Conservation (phyloP, 2,113 vertebrate species). For the Nipponia nippon region DNA sequence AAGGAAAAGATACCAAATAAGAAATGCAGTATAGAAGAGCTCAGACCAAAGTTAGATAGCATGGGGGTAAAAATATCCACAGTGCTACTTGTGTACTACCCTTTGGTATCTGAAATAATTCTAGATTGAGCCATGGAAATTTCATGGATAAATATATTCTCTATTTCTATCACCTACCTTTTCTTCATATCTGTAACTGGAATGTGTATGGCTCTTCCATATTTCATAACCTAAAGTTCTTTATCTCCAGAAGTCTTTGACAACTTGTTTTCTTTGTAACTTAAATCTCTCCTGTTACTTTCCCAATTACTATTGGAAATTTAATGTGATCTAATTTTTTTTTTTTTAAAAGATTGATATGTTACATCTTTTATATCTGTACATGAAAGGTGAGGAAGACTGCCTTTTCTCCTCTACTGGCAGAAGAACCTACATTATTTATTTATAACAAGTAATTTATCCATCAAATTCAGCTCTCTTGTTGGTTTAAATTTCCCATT, state of each 20-base stretch:
- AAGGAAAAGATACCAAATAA: neutral
- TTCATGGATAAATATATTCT: neutral
- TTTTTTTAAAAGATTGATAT: neutral
- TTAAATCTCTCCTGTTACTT: neutral
- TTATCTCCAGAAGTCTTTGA: neutral
- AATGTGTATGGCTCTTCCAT: neutral
- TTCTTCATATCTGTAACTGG: neutral
- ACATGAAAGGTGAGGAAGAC: neutral
- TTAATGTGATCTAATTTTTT: neutral
- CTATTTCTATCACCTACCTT: neutral
- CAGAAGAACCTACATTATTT: neutral
- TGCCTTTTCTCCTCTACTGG: neutral
- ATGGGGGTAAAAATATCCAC: neutral
- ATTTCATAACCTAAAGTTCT: no score
- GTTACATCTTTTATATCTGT: neutral
- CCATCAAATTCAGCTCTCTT: neutral
- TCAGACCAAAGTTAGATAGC: neutral
- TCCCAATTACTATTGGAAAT: neutral
- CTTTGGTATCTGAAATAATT: neutral
- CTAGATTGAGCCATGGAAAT: neutral
- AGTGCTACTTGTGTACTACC: neutral
- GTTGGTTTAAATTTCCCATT: neutral
- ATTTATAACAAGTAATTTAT: neutral
- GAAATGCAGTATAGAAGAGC: neutral
- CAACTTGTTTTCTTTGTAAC: neutral